These are phyloP conservation scores for Iphiclides podalirius DNA, from an alignment of 2,888 invertebrate species.

Conservation along the genomic window DNA sequence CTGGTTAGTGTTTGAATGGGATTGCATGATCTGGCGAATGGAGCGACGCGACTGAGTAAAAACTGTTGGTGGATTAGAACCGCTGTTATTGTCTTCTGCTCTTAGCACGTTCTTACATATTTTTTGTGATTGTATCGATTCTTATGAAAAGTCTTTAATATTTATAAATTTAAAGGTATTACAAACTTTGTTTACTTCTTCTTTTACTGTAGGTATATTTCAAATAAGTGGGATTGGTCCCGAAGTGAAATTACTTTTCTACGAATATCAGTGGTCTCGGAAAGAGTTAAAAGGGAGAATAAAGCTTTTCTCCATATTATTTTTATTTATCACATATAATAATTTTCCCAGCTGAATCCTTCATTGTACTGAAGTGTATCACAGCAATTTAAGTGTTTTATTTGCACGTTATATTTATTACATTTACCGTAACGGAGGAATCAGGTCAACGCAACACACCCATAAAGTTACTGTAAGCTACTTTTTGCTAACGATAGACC, in stretches of 20 bases:
- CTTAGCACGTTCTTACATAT: neutral
- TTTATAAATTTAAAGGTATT: neutral
- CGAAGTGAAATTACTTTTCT: neutral
- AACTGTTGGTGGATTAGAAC: neutral
- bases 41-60: neutral
- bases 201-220: neutral
- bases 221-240: neutral
- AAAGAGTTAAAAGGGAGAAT: neutral
- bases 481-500: neutral
- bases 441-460: conserved; percentile 8
- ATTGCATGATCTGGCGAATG: neutral
- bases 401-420: neutral
- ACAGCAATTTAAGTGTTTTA: neutral
- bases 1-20: neutral
- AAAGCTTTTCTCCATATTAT: neutral
- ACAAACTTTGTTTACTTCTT: neutral
- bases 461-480: conserved; percentile 6
- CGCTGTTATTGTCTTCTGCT: neutral
- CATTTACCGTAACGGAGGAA: neutral
- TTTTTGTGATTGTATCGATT: neutral
- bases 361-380: neutral
- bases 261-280: neutral
- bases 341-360: neutral
- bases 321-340: neutral
- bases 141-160: neutral